A percentile compares a stretch with the other conserved stretches of the same genome.
Evolutionary conservation across 2,113 vertebrate species (phyloP).

Genomic region (Xiphorhynchus elegans): DNA sequence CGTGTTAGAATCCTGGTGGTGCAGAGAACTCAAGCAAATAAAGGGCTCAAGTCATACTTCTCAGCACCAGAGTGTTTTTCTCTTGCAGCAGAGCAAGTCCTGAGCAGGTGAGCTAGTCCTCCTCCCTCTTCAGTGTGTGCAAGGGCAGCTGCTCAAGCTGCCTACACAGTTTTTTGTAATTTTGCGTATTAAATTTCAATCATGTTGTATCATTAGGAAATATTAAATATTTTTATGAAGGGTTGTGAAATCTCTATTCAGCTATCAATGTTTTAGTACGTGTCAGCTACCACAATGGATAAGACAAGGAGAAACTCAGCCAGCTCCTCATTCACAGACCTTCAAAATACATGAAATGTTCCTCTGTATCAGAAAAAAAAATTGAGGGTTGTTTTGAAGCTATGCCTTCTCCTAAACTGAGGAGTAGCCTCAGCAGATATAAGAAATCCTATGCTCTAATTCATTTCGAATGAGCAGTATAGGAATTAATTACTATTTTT

Average conservation of each 20-base stretch:
- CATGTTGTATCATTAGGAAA: background rate
- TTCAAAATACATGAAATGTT: background rate
- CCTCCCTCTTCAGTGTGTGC: background rate
- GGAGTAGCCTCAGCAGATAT: background rate
- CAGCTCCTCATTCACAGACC: background rate
- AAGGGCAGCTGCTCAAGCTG: background rate
- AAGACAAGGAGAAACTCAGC: background rate
- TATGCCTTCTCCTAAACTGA: background rate
- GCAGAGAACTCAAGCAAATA: background rate
- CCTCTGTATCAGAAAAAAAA: background rate
- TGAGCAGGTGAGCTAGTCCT: background rate
- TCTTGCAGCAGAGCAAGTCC: background rate
- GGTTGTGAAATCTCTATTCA: background rate
- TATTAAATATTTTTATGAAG: background rate
- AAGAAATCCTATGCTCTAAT: background rate
- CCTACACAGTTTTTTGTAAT: background rate
- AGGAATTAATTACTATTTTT: background rate
- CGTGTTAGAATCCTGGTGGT: background rate
- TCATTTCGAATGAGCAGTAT: background rate
- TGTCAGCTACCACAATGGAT: background rate
- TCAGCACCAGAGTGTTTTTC: background rate
- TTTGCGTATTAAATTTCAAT: background rate
- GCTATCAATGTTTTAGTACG: background rate
- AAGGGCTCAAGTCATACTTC: background rate
- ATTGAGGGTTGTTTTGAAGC: background rate